A percentile compares a stretch with the other conserved stretches of the same genome.
Evolutionary conservation across 2,113 vertebrate genomes (phyloP).

Genomic region (Donacobius atricapilla): DNA sequence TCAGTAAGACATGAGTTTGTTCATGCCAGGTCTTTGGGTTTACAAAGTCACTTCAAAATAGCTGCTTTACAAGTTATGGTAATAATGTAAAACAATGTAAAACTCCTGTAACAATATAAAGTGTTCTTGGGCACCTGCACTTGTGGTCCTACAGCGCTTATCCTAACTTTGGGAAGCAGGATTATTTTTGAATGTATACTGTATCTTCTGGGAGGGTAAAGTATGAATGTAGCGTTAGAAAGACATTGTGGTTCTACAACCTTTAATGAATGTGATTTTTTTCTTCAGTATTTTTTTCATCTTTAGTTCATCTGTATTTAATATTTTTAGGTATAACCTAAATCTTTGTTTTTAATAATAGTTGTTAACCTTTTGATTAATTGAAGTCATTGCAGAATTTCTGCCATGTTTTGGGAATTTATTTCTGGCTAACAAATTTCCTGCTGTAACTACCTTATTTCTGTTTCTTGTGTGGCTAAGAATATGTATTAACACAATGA

Average conservation of each 20-base stretch:
- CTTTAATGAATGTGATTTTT: neutral
- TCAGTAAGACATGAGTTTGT: neutral
- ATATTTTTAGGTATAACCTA: neutral
- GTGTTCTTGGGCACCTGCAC: neutral
- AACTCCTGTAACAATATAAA: neutral
- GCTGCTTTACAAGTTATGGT: neutral
- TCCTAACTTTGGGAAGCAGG: neutral
- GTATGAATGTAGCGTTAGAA: neutral
- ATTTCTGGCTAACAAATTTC: neutral
- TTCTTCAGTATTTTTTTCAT: neutral
- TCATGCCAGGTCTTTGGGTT: neutral
- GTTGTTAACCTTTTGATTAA: neutral
- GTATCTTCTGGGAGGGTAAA: neutral
- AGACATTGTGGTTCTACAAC: neutral
- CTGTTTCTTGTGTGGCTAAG: neutral
- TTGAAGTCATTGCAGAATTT: neutral
- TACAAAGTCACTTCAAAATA: neutral
- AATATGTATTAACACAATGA: neutral
- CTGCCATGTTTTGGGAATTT: neutral
- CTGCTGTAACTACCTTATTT: neutral
- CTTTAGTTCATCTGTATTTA: neutral
- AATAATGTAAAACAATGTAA: neutral
- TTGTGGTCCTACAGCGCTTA: neutral
- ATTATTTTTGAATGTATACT: neutral
- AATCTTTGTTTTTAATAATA: neutral